Conservation (phyloP, 2,888 invertebrate species). For the Trichopoda pennipes region DNA sequence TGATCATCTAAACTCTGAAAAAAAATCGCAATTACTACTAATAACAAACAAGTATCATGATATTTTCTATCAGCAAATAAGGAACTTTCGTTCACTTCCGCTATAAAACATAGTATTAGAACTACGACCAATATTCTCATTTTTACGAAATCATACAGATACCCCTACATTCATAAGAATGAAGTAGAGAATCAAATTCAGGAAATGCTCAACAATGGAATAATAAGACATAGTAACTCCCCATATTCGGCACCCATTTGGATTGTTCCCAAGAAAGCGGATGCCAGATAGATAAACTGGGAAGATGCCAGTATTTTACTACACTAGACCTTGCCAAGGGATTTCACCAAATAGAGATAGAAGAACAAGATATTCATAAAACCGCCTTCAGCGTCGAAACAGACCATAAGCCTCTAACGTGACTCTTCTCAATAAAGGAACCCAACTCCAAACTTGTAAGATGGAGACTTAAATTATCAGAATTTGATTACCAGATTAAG, state of each 20-base stretch:
- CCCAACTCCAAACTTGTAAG: slow-evolving; percentile 34
- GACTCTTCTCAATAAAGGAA: neutral
- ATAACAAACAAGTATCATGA: slow-evolving; percentile 25
- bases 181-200: slow-evolving; percentile 28
- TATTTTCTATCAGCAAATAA: slow-evolving; percentile 45
- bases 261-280: slow-evolving; percentile 25
- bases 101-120: slow-evolving; percentile 37
- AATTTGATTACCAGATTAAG: slow-evolving; percentile 29
- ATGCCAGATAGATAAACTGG: slow-evolving; percentile 31
- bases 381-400: slow-evolving; percentile 62
- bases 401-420: slow-evolving; percentile 29
- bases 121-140: slow-evolving; percentile 50
- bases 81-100: slow-evolving; percentile 45
- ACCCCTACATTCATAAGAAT: slow-evolving; percentile 53
- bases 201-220: slow-evolving; percentile 32
- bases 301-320: slow-evolving; percentile 51
- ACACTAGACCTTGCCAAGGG: slow-evolving; percentile 58
- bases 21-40: slow-evolving; percentile 18
- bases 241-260: slow-evolving; percentile 33
- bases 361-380: slow-evolving; percentile 59
- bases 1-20: slow-evolving; percentile 33
- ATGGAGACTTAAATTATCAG: slow-evolving; percentile 28
- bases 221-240: slow-evolving; percentile 21
- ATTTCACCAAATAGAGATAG: slow-evolving; percentile 40
- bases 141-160: slow-evolving; percentile 48